phyloP scores from a whole-genome alignment of 2,888 invertebrate species.

The Phyllotreta striolata region DNA sequence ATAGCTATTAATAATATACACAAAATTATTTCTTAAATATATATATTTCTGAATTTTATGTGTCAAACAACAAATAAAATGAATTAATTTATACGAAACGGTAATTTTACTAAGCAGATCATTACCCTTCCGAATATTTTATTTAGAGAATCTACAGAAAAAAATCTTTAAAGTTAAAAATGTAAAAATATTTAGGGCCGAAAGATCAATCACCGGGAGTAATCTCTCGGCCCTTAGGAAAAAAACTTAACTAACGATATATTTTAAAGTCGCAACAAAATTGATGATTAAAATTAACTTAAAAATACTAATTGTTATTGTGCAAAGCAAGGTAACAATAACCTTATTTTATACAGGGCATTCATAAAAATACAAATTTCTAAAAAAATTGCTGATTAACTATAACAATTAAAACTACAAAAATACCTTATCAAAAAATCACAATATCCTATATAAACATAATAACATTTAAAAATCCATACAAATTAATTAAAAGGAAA shows the following conservation, averaged over 20 bases:
- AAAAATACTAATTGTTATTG: conserved; percentile 28
- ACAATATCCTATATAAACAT: conserved; percentile 22
- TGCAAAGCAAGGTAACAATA: conserved; percentile 39
- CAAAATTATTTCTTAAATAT: conserved; percentile 59
- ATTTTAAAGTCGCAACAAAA: too few relatives aligned
- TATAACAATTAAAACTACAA: conserved; percentile 17
- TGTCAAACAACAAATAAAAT: conserved; percentile 60
- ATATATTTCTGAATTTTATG: conserved; percentile 62
- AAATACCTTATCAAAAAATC: conserved; percentile 29
- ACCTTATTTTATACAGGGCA: conserved; percentile 33
- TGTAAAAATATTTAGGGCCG: too few relatives aligned
- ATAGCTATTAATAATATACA: conserved; percentile 59
- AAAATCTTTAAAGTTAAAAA: too few relatives aligned
- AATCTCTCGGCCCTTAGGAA: too few relatives aligned
- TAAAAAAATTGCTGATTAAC: background rate
- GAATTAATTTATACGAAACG: conserved; percentile 58
- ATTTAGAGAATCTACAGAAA: too few relatives aligned
- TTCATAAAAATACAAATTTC: conserved; percentile 25
- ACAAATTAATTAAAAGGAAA: conserved; percentile 14
- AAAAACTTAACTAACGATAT: too few relatives aligned
- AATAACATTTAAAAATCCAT: conserved; percentile 25
- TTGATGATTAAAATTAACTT: conserved; percentile 30
- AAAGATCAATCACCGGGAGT: too few relatives aligned
- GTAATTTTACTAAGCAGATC: too few relatives aligned
- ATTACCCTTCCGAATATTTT: too few relatives aligned